Evolutionary conservation across 2,113 vertebrate species (phyloP).

Genomic region (Bufo gargarizans): DNA sequence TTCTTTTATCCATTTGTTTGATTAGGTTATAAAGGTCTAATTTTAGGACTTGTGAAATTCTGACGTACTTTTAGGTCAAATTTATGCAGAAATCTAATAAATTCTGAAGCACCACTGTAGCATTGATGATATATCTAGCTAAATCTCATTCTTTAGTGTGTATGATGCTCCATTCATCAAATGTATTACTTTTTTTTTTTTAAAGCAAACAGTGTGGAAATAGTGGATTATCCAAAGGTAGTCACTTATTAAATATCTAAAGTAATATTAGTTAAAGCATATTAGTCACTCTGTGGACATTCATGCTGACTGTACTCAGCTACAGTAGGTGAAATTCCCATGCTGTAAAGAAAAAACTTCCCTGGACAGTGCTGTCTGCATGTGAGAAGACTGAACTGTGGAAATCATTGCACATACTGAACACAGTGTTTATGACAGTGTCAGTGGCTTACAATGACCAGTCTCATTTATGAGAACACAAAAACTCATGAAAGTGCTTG

Average conservation of each 20-base stretch:
- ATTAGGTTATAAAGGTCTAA: no score
- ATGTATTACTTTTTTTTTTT: background rate
- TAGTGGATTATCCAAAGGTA: background rate
- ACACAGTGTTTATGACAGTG: background rate
- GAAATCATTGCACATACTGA: background rate
- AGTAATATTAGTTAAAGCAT: conserved; percentile 4
- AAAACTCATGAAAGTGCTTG: background rate
- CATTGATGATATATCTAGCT: conserved; percentile 6
- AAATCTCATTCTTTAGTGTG: background rate
- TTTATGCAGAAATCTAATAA: no score
- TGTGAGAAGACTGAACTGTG: background rate
- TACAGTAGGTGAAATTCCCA: background rate
- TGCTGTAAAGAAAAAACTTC: background rate
- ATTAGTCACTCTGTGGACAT: conserved; percentile 20
- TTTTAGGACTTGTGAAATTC: no score
- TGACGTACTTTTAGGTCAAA: no score
- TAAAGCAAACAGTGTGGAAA: conserved; percentile 40
- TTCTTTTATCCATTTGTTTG: no score
- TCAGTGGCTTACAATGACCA: background rate
- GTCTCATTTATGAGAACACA: background rate
- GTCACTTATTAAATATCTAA: background rate
- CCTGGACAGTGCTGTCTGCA: background rate
- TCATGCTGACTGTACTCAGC: conserved; percentile 44
- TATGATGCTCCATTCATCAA: background rate
- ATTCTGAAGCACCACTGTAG: background rate